phyloP scores from a whole-genome alignment of 2,113 vertebrate genomes.

The Ellobius talpinus region DNA sequence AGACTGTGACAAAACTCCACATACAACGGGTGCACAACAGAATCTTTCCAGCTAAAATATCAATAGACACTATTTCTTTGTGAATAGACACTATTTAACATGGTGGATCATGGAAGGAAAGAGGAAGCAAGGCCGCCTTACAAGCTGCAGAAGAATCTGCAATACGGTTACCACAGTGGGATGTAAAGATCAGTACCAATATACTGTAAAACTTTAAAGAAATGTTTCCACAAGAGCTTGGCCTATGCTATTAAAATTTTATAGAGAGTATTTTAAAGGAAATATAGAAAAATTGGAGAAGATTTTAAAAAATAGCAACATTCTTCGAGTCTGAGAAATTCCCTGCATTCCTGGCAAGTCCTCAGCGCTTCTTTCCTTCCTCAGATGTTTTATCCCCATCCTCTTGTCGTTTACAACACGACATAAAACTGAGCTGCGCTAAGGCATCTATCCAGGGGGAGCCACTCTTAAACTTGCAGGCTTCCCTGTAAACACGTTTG shows the following conservation, averaged over 20 bases:
- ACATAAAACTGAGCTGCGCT: background rate
- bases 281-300: slow-evolving; percentile 18
- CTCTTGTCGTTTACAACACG: slow-evolving; percentile 38
- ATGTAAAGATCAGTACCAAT: background rate
- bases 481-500: background rate
- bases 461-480: background rate
- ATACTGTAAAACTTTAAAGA: slow-evolving; percentile 40
- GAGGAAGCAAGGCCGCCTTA: background rate
- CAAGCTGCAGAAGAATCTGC: background rate
- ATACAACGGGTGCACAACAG: background rate
- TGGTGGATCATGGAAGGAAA: background rate
- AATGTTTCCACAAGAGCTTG: slow-evolving; percentile 35
- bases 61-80: background rate
- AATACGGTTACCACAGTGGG: background rate
- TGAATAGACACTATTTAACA: background rate
- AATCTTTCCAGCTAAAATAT: background rate
- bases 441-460: background rate
- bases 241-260: slow-evolving; percentile 25
- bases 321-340: background rate
- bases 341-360: background rate
- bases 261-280: slow-evolving; percentile 39
- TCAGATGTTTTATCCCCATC: background rate
- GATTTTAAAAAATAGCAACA: slow-evolving; percentile 11
- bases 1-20: background rate
- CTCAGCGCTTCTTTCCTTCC: background rate